Conservation (phyloP, 2,888 invertebrate genomes). For the Eilema griseolum region DNA sequence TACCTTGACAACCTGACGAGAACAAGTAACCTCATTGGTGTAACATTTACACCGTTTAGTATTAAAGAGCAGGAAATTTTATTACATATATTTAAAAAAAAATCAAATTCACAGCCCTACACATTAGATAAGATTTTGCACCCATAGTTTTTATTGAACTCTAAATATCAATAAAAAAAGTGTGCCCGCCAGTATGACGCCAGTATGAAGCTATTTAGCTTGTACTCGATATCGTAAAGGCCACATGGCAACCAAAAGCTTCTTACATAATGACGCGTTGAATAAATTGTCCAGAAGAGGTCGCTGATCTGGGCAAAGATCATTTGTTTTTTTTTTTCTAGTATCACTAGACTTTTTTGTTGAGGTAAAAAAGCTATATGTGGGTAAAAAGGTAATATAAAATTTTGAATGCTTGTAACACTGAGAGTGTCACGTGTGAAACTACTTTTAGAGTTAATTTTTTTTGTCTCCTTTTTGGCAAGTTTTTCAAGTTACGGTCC, state of each 20-base stretch:
- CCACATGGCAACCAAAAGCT: not conserved
- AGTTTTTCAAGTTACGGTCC: no score
- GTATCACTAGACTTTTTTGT: not conserved
- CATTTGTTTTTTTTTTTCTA: not conserved
- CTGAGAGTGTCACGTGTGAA: no score
- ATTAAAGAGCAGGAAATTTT: no score
- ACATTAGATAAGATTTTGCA: not conserved
- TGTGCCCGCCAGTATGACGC: not conserved
- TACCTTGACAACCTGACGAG: no score
- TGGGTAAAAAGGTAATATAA: not conserved
- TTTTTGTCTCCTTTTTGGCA: no score
- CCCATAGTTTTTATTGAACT: not conserved
- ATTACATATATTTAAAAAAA: not conserved
- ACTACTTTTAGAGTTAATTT: no score
- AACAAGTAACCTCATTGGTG: no score
- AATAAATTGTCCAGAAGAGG: conserved; percentile 6
- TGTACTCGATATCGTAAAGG: not conserved
- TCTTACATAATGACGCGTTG: conserved; percentile 4
- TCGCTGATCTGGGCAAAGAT: conserved; percentile 3
- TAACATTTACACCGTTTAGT: no score
- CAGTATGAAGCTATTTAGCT: not conserved
- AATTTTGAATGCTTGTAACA: no score
- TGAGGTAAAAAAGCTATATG: not conserved
- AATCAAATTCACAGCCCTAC: not conserved
- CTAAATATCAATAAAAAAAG: conserved; percentile 5